These are phyloP conservation scores for Neolamprologus longior DNA, from an alignment of 2,113 vertebrate genomes.

Conservation along the genomic window DNA sequence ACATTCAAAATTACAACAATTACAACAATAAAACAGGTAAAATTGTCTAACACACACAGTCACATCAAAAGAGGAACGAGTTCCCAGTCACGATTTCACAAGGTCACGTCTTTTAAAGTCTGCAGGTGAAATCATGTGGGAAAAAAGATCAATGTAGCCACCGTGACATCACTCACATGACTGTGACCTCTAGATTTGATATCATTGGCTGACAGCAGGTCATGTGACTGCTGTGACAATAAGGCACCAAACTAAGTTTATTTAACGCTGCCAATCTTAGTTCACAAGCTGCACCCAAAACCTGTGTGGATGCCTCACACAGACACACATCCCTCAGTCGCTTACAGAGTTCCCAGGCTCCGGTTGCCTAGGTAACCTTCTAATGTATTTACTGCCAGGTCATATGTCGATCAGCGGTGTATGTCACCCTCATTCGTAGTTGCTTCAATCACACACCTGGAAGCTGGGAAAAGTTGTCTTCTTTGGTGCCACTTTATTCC, in stretches of 20 bases:
- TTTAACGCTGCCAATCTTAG: not conserved
- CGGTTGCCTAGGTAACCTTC: not conserved
- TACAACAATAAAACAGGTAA: fast-evolving
- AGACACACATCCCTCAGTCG: not conserved
- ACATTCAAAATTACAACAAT: not conserved
- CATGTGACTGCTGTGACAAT: fast-evolving
- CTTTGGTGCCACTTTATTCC: not conserved
- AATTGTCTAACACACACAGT: not conserved
- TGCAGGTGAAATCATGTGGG: not conserved
- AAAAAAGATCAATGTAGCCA: not conserved
- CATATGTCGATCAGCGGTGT: not conserved
- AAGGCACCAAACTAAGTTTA: not conserved
- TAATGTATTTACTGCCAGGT: not conserved
- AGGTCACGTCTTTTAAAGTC: not conserved
- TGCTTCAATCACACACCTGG: not conserved
- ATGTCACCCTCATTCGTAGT: not conserved
- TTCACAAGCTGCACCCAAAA: not conserved
- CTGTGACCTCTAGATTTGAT: not conserved
- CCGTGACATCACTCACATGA: not conserved
- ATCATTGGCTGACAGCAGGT: not conserved
- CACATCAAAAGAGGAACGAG: fast-evolving
- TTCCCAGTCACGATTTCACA: not conserved
- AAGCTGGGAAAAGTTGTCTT: not conserved
- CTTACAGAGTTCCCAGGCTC: not conserved
- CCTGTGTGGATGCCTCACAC: not conserved